A percentile compares a stretch with the other conserved stretches of the same genome.
phyloP scores from a whole-genome alignment of 2,888 invertebrate genomes.

The Salticus scenicus region DNA sequence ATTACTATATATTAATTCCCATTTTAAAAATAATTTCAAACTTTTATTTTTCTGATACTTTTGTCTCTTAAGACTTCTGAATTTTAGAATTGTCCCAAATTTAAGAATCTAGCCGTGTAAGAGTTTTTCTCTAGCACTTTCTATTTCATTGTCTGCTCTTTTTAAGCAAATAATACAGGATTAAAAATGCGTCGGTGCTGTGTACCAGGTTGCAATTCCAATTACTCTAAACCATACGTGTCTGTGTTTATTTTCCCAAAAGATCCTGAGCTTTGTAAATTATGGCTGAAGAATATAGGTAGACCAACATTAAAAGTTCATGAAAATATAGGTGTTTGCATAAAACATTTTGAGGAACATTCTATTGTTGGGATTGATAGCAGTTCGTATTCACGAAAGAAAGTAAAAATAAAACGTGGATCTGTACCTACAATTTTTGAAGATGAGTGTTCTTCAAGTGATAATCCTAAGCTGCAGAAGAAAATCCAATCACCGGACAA shows the following conservation, averaged over 20 bases:
- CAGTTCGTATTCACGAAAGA: constrained; percentile 6
- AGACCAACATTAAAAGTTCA: constrained; percentile 21
- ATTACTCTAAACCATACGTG: constrained; percentile 37
- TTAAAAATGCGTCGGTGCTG: constrained; percentile 39
- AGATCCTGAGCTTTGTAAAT: constrained; percentile 13
- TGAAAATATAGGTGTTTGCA: constrained; percentile 38
- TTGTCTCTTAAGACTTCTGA: neutral
- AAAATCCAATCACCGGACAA: constrained; percentile 1
- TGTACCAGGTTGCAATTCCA: constrained; percentile 34
- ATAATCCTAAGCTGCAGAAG: neutral
- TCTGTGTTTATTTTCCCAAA: constrained; percentile 45
- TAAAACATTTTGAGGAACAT: constrained; percentile 48
- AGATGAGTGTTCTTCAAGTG: constrained; percentile 7
- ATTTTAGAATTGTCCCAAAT: neutral
- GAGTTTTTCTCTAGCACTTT: no score
- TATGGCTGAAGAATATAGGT: constrained; percentile 41
- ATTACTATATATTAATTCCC: neutral
- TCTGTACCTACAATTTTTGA: constrained; percentile 40
- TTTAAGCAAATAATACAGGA: neutral
- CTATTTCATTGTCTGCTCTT: neutral
- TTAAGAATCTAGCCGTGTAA: no score
- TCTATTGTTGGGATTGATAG: constrained; percentile 15
- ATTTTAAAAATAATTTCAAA: neutral
- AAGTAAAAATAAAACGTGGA: constrained; percentile 32
- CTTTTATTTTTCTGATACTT: neutral